phyloP scores from a whole-genome alignment of 2,888 invertebrate genomes.

The Coecobrya sp. region DNA sequence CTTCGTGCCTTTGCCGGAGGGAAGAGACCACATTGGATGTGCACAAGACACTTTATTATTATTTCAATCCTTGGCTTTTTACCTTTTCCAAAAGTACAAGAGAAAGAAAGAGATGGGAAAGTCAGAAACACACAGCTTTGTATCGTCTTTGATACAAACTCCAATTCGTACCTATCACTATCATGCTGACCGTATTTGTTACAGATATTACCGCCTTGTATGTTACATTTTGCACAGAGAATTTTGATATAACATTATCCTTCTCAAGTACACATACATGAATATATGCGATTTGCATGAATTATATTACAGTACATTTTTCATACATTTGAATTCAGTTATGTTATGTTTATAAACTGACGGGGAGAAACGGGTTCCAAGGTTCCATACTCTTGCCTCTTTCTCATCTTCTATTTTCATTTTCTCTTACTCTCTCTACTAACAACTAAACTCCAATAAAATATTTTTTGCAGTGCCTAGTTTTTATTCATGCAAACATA shows the following conservation, averaged over 20 bases:
- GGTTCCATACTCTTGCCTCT: neutral
- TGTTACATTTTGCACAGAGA: neutral
- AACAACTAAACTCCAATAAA: neutral
- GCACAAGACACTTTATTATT: conserved; percentile 76
- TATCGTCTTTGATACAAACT: neutral
- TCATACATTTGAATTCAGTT: neutral
- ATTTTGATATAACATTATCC: neutral
- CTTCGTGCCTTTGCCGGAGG: conserved; percentile 70
- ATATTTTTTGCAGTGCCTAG: neutral
- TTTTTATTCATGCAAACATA: neutral
- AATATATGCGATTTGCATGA: neutral
- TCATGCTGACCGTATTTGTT: neutral
- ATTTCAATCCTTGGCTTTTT: conserved; percentile 69
- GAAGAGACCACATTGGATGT: conserved; percentile 60
- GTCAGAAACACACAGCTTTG: conserved; percentile 9
- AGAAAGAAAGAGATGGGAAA: neutral
- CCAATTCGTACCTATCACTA: neutral
- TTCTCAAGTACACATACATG: too few relatives aligned
- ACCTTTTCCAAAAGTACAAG: neutral
- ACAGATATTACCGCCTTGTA: neutral
- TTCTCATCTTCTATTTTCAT: neutral
- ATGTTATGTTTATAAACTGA: conserved; percentile 5
- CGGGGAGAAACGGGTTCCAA: neutral
- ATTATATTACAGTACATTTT: neutral
- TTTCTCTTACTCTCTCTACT: conserved; percentile 1